Evolutionary conservation across 1,140 invertebrate genomes (phyloP), one percentile per base, ranked within the genome.

Genomic region (Bombyx mandarina): DNA sequence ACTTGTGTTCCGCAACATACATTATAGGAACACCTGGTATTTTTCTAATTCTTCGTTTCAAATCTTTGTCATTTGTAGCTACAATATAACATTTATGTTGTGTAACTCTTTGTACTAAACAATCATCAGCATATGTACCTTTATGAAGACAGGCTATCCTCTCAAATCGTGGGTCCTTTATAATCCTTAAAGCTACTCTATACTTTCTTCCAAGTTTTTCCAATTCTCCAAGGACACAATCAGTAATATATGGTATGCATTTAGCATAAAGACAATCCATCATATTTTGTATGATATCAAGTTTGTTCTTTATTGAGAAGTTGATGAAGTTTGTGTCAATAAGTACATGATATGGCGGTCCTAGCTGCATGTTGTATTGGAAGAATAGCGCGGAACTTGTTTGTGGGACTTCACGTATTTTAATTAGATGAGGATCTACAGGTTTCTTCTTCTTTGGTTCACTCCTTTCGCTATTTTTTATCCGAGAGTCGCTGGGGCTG

Each of bases 51-150:
- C 98, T 91, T 75, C 96, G 90, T 82, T 98, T 99, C 43, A 99
- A 89, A 89, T 99, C 98, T 83, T 96, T 98, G 88, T 99, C 99
- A 90, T 99, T 99, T 3, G 99, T 99, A 7, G 97, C 99, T 12
- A 99, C 98, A 70, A 99, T 99, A 81, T 99, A 99, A 89, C 98
- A 99, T 83, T 99, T 99, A 80, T 99, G 98, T 92, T 99, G 96
- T 12, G 94, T 98, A 5, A 99, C 94, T 79, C 98, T 91, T 74
- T 99, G 94, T 2, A 99, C 97, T 55, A 99, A 88, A 87, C 99
- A 99, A 85, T 99, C 98, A 90, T 99, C 99, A 66, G 99, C 98
- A 90, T 99, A 99, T 2, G 97, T 99, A 47, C 99, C 99, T 88
- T 98, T 99, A 86, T 99, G 99, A 67, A 96, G 86, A 88, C 99